phyloP scores from a whole-genome alignment of 2,888 invertebrate species.

The Lumbricus terrestris region DNA sequence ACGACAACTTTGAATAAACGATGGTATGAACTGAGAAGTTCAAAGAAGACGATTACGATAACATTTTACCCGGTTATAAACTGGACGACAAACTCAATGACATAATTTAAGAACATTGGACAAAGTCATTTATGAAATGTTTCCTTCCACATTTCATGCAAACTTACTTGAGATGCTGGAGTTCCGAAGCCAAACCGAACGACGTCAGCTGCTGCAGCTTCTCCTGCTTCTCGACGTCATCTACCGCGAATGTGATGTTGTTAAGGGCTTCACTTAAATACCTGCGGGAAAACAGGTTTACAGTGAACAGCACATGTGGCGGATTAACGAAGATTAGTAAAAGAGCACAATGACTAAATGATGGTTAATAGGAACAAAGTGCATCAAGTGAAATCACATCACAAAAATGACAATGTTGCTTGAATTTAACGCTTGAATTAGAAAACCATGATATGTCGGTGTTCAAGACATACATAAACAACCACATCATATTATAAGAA shows the following conservation, averaged over 20 bases:
- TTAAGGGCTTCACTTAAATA: constrained; percentile 38
- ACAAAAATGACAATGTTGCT: neutral
- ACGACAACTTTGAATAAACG: too few species aligned
- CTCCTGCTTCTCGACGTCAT: constrained; percentile 31
- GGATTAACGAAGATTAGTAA: neutral
- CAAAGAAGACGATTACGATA: too few species aligned
- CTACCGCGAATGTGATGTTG: constrained; percentile 28
- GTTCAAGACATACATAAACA: neutral
- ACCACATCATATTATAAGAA: neutral
- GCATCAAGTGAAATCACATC: neutral
- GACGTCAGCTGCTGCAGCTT: constrained; percentile 41
- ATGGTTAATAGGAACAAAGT: neutral
- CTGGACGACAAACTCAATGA: too few species aligned
- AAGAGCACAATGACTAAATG: neutral
- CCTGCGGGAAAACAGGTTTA: constrained; percentile 27
- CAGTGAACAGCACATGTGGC: too few species aligned
- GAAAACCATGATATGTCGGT: neutral
- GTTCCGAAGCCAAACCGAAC: constrained; percentile 68
- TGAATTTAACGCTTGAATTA: neutral
- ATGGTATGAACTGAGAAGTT: too few species aligned
- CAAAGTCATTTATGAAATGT: neutral
- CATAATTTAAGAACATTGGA: neutral
- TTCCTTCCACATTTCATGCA: neutral
- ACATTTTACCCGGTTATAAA: too few species aligned
- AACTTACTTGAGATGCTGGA: constrained; percentile 70